Conservation (phyloP, 2,888 invertebrate species). For the Caenorhabditis sp. region DNA sequence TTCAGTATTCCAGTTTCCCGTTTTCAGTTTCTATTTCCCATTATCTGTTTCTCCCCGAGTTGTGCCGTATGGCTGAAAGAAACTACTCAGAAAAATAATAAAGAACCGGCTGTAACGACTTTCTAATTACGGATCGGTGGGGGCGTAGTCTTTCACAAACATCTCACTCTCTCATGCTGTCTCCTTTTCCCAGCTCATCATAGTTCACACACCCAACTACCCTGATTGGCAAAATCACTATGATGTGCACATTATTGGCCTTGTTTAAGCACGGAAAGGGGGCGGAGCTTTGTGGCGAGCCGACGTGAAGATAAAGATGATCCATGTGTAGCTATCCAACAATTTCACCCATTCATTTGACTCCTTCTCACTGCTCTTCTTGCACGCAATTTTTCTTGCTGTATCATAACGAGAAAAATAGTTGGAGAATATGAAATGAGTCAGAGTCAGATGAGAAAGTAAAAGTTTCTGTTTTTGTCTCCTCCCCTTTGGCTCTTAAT, state of each 20-base stretch:
- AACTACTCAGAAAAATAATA: constrained; percentile 43
- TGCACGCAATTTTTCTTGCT: constrained; percentile 7
- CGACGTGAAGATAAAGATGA: background rate
- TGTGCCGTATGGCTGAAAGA: constrained; percentile 9
- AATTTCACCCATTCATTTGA: background rate
- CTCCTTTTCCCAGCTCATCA: background rate
- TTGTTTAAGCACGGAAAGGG: constrained; percentile 14
- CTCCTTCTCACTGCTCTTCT: constrained; percentile 2
- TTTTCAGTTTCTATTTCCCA: background rate
- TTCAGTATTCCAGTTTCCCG: background rate
- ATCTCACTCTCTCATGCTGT: constrained; percentile 8
- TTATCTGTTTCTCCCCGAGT: constrained; percentile 12
- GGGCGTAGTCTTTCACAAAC: constrained; percentile 23
- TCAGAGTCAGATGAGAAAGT: constrained; percentile 50
- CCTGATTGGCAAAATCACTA: constrained; percentile 51
- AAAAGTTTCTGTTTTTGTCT: constrained; percentile 33
- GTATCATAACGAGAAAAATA: constrained; percentile 21
- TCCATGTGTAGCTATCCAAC: constrained; percentile 9
- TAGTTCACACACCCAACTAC: background rate
- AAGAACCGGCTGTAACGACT: constrained; percentile 36
- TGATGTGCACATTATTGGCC: constrained; percentile 44
- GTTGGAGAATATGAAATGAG: constrained; percentile 47
- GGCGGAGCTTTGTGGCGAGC: constrained; percentile 26
- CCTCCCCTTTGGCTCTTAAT: constrained; percentile 22
- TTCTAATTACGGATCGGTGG: constrained; percentile 53